Base-by-base conservation (phyloP, 2,113 vertebrate species). In the Amblyopsis rosae region DNA sequence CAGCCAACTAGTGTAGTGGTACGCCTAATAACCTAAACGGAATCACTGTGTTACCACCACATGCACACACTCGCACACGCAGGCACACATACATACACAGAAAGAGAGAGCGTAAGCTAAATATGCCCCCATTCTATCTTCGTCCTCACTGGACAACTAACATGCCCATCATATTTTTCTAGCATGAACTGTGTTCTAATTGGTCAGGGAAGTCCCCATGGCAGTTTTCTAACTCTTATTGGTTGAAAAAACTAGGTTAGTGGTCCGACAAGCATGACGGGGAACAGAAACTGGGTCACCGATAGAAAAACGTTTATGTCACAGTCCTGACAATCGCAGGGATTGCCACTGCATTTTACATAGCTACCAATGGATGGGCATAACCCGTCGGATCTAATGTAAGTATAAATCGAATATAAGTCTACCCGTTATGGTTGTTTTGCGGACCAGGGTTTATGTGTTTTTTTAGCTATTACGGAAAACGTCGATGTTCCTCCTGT, bases 221-320 rank as follows among this genome's bases (percentile, higher is more conserved):
- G 56, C 17, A 48, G 54, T 45, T 69, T 58, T 75, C 0, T 35
- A 0, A 6, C 59, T 59, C 26, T 68, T 35, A 93, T 93, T 92
- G 90, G 92, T 53, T 57, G 66, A 82, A 79, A 41, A 92, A 92
- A 92, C 86, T 93, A 93, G 92, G 92, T 93, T 92, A 93, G 92
- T 92, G 90, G 88, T 91, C 80, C 91, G 90, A 91, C 86, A 85
- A 88, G 83, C 87, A 88, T 91, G 88, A 92, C 91, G 90, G 87
- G 82, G 90, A 80, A 82, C 73, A 90, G 91, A 90, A 93, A 92
- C 86, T 93, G 88, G 92, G 91, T 92, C 92, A 93, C 80, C 85
- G 88, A 89, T 81, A 81, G 90, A 89, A 76, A 87, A 81, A 72
- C 88, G 89, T 92, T 92, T 93, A 92, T 93, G 90, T 92, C 92